Evolutionary conservation across 2,113 vertebrate species (phyloP).

Genomic region (Bubo scandiacus): DNA sequence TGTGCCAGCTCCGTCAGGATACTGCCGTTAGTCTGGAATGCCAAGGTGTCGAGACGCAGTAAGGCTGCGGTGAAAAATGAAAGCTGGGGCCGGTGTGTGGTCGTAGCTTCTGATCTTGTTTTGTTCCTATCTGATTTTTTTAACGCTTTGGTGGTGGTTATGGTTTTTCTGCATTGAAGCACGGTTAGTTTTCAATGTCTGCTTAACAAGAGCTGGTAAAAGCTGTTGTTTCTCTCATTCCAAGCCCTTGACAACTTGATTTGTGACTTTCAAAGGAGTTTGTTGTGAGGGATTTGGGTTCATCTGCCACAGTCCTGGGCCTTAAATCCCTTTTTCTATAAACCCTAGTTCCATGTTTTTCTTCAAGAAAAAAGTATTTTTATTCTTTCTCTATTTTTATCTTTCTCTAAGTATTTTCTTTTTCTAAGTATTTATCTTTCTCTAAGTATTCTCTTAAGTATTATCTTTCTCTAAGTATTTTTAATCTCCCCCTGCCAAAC

Average conservation of each 20-base stretch:
- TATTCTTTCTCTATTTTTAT: neutral
- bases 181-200: neutral
- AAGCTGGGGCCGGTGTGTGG: neutral
- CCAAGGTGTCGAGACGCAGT: conserved; percentile 13
- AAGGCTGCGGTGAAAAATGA: neutral
- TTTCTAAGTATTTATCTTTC: neutral
- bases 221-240: neutral
- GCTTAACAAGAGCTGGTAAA: neutral
- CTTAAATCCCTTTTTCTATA: neutral
- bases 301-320: neutral
- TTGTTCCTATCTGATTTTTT: neutral
- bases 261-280: neutral
- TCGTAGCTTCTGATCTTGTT: neutral
- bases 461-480: neutral
- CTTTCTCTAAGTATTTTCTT: neutral
- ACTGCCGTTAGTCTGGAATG: conserved; percentile 27
- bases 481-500: neutral
- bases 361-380: neutral
- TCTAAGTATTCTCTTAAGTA: neutral
- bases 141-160: neutral
- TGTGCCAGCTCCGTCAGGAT: conserved; percentile 23
- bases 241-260: neutral
- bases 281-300: neutral
- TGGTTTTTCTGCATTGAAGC: neutral
- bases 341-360: neutral